phyloP scores from a whole-genome alignment of 92 coral and sea anemone genomes.

The Diadumene lineata region DNA sequence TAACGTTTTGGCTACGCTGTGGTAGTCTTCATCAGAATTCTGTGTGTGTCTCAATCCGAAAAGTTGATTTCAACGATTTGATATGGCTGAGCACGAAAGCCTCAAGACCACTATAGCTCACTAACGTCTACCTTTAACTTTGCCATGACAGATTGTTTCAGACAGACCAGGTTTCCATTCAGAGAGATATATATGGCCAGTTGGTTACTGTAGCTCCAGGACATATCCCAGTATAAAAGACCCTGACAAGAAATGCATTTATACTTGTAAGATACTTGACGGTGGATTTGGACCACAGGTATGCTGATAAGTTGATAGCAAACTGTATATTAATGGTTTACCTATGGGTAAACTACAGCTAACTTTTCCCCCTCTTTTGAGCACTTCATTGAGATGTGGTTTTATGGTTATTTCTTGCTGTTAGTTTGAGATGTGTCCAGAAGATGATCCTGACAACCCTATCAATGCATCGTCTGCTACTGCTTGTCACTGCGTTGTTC shows the following conservation, averaged over 20 bases:
- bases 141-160: slow-evolving; percentile 65
- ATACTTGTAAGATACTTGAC: slow-evolving; percentile 95
- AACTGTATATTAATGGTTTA: background rate
- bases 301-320: background rate
- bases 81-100: too few relatives aligned
- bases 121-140: too few relatives aligned
- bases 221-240: slow-evolving; percentile 93
- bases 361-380: background rate
- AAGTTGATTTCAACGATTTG: too few relatives aligned
- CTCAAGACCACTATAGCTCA: too few relatives aligned
- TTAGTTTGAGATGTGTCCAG: slow-evolving; percentile 99
- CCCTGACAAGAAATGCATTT: slow-evolving; percentile 95
- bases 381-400: background rate
- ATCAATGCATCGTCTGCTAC: slow-evolving; percentile 97
- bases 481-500: slow-evolving; percentile 98
- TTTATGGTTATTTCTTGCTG: background rate
- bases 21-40: too few relatives aligned
- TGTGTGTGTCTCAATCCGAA: too few relatives aligned
- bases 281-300: slow-evolving; percentile 99
- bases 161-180: slow-evolving; percentile 99
- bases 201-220: slow-evolving; percentile 97
- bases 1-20: too few relatives aligned
- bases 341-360: background rate
- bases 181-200: slow-evolving; percentile 98
- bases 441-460: slow-evolving; percentile 94